These are phyloP conservation scores for Tragelaphus strepsiceros DNA, from an alignment of 2,113 vertebrate species.

Conservation along the genomic window DNA sequence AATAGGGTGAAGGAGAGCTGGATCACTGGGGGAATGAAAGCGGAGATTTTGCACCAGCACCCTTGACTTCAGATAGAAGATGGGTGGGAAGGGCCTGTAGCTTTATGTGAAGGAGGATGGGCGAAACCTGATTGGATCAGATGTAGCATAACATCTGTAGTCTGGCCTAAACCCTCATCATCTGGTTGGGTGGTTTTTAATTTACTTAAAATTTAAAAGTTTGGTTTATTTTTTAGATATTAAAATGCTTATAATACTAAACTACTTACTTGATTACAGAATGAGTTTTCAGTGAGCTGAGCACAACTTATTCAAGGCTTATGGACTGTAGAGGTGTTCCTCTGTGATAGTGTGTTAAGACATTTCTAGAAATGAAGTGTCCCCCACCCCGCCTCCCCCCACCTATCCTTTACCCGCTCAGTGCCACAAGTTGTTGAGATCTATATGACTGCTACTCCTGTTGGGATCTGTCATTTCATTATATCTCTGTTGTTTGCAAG, in stretches of 20 bases:
- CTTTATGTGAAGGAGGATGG: neutral
- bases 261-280: neutral
- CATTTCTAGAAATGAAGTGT: neutral
- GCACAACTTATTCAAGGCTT: neutral
- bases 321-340: neutral
- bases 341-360: neutral
- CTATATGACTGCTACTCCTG: neutral
- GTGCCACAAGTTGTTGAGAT: neutral
- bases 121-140: neutral
- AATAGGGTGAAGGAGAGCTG: neutral
- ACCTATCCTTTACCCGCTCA: neutral
- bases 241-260: neutral
- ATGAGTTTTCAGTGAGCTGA: neutral
- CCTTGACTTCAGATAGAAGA: neutral
- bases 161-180: neutral
- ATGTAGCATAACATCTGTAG: neutral
- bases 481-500: neutral
- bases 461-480: neutral
- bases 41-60: neutral
- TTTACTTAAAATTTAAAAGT: neutral
- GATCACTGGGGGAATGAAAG: neutral
- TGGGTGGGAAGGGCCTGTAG: neutral
- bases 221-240: neutral
- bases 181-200: neutral
- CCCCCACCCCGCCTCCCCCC: neutral